Evolutionary conservation across 2,797 vertebrate species (phyloP), one percentile per base, ranked within the genome.

Genomic region (Nasua narica): DNA sequence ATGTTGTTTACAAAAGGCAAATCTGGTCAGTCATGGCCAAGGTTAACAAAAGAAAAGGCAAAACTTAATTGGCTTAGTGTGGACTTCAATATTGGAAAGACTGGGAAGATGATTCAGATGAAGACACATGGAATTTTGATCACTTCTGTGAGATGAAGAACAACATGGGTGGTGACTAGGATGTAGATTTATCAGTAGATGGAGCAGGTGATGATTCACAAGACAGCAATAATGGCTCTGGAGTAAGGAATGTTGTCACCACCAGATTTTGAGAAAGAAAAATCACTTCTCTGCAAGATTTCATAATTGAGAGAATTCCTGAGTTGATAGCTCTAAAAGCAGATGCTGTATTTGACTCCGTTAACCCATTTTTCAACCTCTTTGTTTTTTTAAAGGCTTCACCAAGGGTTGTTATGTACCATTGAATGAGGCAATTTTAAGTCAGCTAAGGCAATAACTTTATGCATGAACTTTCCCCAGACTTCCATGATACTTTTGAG

Each of bases 141-240:
- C 99, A 99, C 91, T 99, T 99, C 97, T 99, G 99, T 97, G 99
- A 99, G 99, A 99, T 99, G 99, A 99, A 99, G 99, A 99, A 99
- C 98, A 99, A 99, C 99, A 99, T 99, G 99, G 99, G 99, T 76
- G 99, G 99, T 94, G 99, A 99, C 11, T 99, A 99, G 32, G 99
- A 99, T 87, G 99, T 99, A 99, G 99, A 99, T 98, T 98, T 99
- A 98, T 99, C 99, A 98, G 99, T 99, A 99, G 99, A 99, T 56
- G 99, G 99, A 98, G 99, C 99, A 98, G 99, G 99, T 78, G 99
- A 99, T 91, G 99, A 99, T 89, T 99, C 99, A 97, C 99, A 99
- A 98, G 99, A 99, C 99, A 99, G 99, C 69, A 99, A 99, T 97
- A 99, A 99, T 96, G 99, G 99, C 99, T 98, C 99, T 99, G 99